Evolutionary conservation across 2,888 invertebrate species (phyloP).

Genomic region (Strigamia maritima): DNA sequence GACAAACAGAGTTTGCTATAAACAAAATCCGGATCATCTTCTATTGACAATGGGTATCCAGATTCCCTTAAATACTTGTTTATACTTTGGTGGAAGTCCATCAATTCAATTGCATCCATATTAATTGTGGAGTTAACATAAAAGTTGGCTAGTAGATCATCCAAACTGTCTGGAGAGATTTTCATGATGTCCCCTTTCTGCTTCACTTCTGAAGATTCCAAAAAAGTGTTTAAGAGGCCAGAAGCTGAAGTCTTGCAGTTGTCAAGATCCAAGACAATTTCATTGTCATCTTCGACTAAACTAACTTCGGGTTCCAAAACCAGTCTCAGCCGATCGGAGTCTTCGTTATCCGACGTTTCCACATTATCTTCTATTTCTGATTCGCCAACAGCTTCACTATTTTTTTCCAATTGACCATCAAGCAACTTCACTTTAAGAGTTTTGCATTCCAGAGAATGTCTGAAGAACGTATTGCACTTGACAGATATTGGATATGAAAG

Average conservation of each 20-base stretch:
- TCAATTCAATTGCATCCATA: not conserved
- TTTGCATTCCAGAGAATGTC: too few relatives aligned
- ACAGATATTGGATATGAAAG: too few relatives aligned
- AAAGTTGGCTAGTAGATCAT: not conserved
- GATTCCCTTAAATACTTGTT: constrained; percentile 9
- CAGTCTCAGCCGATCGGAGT: not conserved
- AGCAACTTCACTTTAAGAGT: not conserved
- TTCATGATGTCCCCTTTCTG: not conserved
- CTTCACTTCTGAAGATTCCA: not conserved
- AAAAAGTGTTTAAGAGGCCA: not conserved
- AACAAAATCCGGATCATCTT: constrained; percentile 2
- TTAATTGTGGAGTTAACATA: not conserved
- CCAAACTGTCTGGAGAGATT: not conserved
- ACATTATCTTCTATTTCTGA: not conserved
- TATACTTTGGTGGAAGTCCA: not conserved
- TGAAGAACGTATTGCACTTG: not conserved
- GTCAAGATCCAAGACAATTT: constrained; percentile 2
- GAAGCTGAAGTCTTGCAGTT: not conserved
- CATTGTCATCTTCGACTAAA: constrained; percentile 35
- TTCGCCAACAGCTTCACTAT: not conserved
- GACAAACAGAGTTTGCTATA: not conserved
- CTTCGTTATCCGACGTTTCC: not conserved
- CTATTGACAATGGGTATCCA: not conserved
- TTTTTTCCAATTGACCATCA: not conserved
- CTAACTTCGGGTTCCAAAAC: constrained; percentile 30